phyloP scores from a whole-genome alignment of 2,797 vertebrate species.

The Tauraco hartlaubi region DNA sequence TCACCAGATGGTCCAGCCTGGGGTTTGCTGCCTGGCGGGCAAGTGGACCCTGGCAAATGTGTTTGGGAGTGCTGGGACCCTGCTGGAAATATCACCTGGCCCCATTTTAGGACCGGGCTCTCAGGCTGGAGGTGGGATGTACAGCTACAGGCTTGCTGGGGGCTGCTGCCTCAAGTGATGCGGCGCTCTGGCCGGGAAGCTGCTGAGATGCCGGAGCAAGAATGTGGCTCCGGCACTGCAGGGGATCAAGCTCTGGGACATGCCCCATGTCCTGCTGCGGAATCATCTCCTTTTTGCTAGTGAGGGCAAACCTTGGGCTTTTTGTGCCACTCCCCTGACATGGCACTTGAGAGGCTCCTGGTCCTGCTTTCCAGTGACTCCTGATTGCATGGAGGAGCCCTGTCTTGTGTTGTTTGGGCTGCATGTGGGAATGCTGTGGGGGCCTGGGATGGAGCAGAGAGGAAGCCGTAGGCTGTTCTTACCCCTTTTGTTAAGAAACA shows the following conservation, averaged over 20 bases:
- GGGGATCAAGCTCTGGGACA: background rate
- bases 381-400: background rate
- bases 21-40: background rate
- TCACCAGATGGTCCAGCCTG: accelerated
- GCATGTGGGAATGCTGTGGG: background rate
- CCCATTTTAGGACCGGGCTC: background rate
- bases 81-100: background rate
- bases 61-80: background rate
- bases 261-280: background rate
- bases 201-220: background rate
- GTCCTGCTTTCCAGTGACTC: background rate
- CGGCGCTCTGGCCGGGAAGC: background rate
- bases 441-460: background rate
- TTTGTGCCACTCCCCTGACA: background rate
- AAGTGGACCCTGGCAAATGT: background rate
- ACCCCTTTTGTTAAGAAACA: background rate
- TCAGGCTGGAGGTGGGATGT: background rate
- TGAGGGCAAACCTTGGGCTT: background rate
- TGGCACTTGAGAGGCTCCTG: background rate
- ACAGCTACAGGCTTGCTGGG: background rate
- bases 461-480: background rate
- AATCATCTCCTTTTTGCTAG: background rate
- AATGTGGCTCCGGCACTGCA: background rate
- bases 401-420: background rate
- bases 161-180: accelerated